Conservation (phyloP, 2,888 invertebrate genomes). For the Lepas anatifera region DNA sequence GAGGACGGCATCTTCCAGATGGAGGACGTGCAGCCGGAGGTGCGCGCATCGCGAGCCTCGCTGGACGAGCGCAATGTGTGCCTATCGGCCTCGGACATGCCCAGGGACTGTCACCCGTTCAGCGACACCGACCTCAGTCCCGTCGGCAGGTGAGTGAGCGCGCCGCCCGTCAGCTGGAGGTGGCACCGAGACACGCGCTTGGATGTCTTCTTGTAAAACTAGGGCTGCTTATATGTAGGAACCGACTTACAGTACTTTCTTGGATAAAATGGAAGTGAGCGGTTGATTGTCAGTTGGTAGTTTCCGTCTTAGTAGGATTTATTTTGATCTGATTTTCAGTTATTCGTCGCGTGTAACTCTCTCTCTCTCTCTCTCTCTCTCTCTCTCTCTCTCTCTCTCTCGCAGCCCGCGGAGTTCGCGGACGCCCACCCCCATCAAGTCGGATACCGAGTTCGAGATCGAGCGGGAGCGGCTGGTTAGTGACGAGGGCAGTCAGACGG, state of each 20-base stretch:
- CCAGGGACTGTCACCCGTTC: constrained; percentile 69
- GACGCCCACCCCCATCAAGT: constrained; percentile 73
- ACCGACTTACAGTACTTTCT: too few species aligned
- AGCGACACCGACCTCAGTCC: constrained; percentile 83
- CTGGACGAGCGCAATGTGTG: constrained; percentile 10
- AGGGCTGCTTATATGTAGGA: too few species aligned
- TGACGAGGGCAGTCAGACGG: constrained; percentile 24
- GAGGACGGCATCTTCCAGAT: constrained; percentile 22
- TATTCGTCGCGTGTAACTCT: too few species aligned
- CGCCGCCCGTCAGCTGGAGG: too few species aligned
- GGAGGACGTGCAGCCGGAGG: constrained; percentile 22
- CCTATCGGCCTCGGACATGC: neutral
- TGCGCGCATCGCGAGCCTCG: constrained; percentile 9
- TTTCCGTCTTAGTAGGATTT: too few species aligned
- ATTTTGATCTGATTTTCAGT: too few species aligned
- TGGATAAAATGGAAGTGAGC: too few species aligned
- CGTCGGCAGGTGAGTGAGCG: constrained; percentile 43
- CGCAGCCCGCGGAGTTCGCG: constrained; percentile 45
- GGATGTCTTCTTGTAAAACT: too few species aligned
- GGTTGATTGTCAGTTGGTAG: too few species aligned
- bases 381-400: constrained; percentile 15
- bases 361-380: too few species aligned
- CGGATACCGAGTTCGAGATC: constrained; percentile 83
- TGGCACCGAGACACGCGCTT: too few species aligned
- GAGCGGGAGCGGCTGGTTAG: constrained; percentile 23